Conservation (phyloP, 2,888 invertebrate genomes). For the Rhodophaea formosa region DNA sequence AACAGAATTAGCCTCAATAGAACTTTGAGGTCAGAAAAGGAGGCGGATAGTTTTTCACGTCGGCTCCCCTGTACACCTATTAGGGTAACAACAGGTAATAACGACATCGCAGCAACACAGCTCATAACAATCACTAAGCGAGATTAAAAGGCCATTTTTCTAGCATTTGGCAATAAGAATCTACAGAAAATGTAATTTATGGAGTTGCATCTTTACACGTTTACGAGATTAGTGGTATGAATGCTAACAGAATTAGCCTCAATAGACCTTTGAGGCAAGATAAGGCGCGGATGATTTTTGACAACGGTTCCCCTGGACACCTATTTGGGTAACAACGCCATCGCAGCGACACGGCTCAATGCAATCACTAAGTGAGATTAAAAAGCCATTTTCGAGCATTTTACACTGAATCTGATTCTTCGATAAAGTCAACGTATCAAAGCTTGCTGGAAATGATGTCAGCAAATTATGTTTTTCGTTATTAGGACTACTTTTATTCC, state of each 20-base stretch:
- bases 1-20: not conserved
- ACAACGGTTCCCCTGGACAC: not conserved
- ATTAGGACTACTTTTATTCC: too few relatives aligned
- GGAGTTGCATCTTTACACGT: not conserved
- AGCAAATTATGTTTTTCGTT: too few relatives aligned
- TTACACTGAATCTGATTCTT: too few relatives aligned
- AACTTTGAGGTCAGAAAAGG: too few relatives aligned
- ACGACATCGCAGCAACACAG: too few relatives aligned
- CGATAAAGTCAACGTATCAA: too few relatives aligned
- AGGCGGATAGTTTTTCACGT: not conserved
- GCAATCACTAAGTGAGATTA: not conserved
- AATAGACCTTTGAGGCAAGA: not conserved
- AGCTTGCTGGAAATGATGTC: too few relatives aligned
- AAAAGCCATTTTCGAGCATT: not conserved
- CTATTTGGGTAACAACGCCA: not conserved
- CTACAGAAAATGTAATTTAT: too few relatives aligned
- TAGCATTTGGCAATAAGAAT: too few relatives aligned
- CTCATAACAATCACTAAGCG: not conserved
- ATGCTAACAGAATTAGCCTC: not conserved
- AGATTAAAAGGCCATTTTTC: too few relatives aligned
- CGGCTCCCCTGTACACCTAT: not conserved
- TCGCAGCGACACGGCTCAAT: not conserved
- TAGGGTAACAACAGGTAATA: not conserved
- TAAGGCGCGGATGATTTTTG: not conserved
- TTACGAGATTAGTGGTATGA: not conserved